Evolutionary conservation across 2,113 vertebrate species (phyloP).

Genomic region (Sinocyclocheilus anophthalmus): DNA sequence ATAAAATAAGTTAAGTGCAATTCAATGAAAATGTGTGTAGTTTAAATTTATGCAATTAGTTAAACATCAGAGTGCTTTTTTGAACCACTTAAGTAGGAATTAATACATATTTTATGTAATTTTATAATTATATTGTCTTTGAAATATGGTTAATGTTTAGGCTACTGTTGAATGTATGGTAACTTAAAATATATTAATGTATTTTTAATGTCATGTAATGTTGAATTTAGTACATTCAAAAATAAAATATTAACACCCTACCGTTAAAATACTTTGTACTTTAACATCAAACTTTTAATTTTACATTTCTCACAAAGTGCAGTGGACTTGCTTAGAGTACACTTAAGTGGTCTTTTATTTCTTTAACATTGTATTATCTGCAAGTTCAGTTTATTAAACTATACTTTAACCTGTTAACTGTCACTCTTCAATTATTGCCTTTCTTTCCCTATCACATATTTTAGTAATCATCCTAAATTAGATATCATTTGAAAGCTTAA

Average conservation of each 20-base stretch:
- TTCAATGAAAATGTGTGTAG: too few relatives aligned
- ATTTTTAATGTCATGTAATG: background rate
- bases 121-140: background rate
- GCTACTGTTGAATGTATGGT: background rate
- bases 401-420: too few relatives aligned
- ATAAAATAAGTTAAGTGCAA: background rate
- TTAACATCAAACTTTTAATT: background rate
- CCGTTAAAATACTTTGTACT: background rate
- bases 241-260: background rate
- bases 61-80: too few relatives aligned
- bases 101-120: background rate
- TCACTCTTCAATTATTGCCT: too few relatives aligned
- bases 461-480: too few relatives aligned
- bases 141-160: background rate
- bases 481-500: too few relatives aligned
- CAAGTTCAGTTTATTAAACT: background rate
- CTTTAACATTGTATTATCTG: background rate
- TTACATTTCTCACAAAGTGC: background rate
- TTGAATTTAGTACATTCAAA: background rate
- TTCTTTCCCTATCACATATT: too few relatives aligned
- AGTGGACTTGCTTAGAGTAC: background rate
- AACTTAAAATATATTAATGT: background rate
- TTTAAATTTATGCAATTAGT: too few relatives aligned
- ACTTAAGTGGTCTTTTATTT: background rate
- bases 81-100: background rate